Conservation (phyloP, 2,888 invertebrate genomes). For the Anticlea derivata region DNA sequence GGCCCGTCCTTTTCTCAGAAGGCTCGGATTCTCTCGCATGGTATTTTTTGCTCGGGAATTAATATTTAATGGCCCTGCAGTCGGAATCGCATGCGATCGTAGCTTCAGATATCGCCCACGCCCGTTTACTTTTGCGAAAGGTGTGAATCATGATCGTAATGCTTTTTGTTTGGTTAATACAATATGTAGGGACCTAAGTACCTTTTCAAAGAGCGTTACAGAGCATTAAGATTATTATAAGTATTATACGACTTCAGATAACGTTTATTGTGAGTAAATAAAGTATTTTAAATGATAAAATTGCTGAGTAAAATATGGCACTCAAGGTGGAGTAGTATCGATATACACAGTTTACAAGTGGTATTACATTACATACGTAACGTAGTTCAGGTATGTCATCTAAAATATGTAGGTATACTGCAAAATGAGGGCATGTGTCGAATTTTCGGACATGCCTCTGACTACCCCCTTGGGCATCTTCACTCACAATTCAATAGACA, state of each 20-base stretch:
- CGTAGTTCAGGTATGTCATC: conserved; percentile 21
- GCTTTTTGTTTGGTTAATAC: conserved; percentile 34
- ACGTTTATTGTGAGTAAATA: conserved; percentile 16
- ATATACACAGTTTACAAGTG: conserved; percentile 46
- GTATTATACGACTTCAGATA: conserved; percentile 31
- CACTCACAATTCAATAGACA: too few relatives aligned
- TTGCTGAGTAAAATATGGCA: conserved; percentile 38
- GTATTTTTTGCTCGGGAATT: conserved; percentile 67
- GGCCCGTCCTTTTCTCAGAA: conserved; percentile 70
- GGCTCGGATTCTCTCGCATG: conserved; percentile 59
- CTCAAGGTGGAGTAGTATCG: conserved; percentile 45
- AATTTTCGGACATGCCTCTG: too few relatives aligned
- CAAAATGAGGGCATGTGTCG: too few relatives aligned
- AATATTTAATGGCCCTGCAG: conserved; percentile 69
- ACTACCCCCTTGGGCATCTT: too few relatives aligned
- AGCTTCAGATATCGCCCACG: conserved; percentile 55
- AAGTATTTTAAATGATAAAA: conserved; percentile 18
- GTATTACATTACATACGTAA: conserved; percentile 39
- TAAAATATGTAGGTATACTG: conserved; percentile 6
- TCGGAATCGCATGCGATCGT: conserved; percentile 64
- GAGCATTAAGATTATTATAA: conserved; percentile 31
- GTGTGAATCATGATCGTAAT: conserved; percentile 39
- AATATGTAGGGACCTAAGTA: too few relatives aligned
- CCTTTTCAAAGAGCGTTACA: conserved; percentile 25
- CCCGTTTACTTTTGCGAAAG: conserved; percentile 56